A percentile compares a stretch with the other conserved stretches of the same genome.
Conservation (phyloP, 2,888 invertebrate genomes). For the Sphecodes monilicornis region DNA sequence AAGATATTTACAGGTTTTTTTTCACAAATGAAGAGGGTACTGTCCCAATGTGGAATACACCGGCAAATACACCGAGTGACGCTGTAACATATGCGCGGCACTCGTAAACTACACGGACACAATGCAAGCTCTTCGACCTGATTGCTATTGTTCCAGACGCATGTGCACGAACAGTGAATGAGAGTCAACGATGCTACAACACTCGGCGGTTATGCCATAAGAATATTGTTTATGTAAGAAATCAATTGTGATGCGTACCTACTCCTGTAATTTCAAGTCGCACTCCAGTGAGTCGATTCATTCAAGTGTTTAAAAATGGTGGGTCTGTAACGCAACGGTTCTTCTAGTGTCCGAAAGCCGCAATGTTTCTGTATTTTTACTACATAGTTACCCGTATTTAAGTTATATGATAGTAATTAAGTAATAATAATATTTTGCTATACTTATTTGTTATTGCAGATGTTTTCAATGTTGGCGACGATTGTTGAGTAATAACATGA, state of each 20-base stretch:
- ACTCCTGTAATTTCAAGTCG: constrained; percentile 5
- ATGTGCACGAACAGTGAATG: constrained; percentile 21
- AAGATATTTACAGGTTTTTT: constrained; percentile 76
- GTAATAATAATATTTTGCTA: not conserved
- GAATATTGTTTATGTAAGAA: constrained; percentile 31
- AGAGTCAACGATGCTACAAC: constrained; percentile 50
- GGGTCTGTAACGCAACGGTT: not conserved
- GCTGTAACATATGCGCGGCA: constrained; percentile 76
- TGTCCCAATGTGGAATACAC: constrained; percentile 13
- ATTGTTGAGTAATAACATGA: not conserved
- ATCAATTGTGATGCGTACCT: constrained; percentile 9
- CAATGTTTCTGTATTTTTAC: not conserved
- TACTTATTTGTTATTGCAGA: not conserved
- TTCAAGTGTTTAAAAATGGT: constrained; percentile 6
- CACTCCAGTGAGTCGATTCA: not conserved
- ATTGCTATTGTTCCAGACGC: constrained; percentile 77
- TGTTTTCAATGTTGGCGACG: not conserved
- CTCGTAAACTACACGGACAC: constrained; percentile 78
- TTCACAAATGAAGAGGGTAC: constrained; percentile 51
- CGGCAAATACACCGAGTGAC: constrained; percentile 40
- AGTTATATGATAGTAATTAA: not conserved
- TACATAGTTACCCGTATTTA: not conserved
- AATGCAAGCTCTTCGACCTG: constrained; percentile 76
- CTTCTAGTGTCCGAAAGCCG: not conserved
- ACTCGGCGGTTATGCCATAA: constrained; percentile 30